phyloP scores from a whole-genome alignment of 1,140 invertebrate genomes.

The Panonychus citri region DNA sequence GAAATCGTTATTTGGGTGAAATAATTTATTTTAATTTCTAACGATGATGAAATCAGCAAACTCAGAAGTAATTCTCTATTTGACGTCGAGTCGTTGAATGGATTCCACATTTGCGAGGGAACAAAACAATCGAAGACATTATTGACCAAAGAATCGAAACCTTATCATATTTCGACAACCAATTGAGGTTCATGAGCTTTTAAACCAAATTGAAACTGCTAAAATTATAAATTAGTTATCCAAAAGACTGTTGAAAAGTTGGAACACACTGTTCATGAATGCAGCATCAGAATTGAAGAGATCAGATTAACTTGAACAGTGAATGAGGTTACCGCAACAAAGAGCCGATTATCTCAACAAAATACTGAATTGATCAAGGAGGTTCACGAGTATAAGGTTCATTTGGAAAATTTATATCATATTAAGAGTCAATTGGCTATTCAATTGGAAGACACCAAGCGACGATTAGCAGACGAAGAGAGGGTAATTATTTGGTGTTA shows the following conservation, averaged over 20 bases:
- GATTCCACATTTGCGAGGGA: constrained; percentile 38
- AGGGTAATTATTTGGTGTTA: too few species aligned
- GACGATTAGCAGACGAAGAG: constrained; percentile 81
- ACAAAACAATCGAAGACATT: constrained; percentile 44
- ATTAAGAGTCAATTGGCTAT: constrained; percentile 59
- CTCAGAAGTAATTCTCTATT: constrained; percentile 52
- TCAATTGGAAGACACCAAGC: constrained; percentile 74
- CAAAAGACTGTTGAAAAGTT: constrained; percentile 70
- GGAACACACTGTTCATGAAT: constrained; percentile 62
- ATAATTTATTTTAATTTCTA: constrained; percentile 39
- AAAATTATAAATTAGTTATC: constrained; percentile 55
- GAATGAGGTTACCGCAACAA: too few species aligned
- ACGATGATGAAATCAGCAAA: constrained; percentile 55
- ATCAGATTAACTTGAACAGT: too few species aligned
- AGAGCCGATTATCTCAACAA: too few species aligned
- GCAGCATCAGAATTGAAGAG: constrained; percentile 82
- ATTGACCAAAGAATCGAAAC: constrained; percentile 42
- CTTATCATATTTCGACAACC: too few species aligned
- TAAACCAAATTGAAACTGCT: too few species aligned
- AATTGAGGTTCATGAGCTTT: too few species aligned
- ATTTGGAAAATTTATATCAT: constrained; percentile 70
- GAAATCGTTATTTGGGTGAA: too few species aligned
- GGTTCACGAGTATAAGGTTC: constrained; percentile 80
- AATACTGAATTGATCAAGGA: constrained; percentile 81
- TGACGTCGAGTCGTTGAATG: constrained; percentile 28